Percentiles rank a stretch among this genome's conserved stretches.
Evolutionary conservation across 2,113 vertebrate species (phyloP).

Genomic region (Pomatostomus ruficeps): DNA sequence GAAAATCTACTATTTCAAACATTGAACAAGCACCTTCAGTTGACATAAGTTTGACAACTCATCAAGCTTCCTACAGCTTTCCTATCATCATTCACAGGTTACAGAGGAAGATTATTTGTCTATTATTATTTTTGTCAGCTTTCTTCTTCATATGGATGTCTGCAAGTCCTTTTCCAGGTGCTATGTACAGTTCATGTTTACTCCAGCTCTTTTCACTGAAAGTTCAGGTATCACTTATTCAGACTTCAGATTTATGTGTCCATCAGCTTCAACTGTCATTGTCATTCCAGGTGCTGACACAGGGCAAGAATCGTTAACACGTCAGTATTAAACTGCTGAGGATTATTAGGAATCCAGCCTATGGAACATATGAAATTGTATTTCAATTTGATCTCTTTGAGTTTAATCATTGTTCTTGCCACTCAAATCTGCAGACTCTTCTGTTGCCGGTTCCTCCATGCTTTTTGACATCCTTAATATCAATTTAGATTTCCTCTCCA

Average conservation of each 20-base stretch:
- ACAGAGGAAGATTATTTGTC: background rate
- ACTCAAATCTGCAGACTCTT: background rate
- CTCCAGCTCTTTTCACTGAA: background rate
- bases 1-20: background rate
- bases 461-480: background rate
- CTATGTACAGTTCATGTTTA: background rate
- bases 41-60: background rate
- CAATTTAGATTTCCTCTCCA: background rate
- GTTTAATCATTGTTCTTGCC: constrained; percentile 10
- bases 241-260: background rate
- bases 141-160: background rate
- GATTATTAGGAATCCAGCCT: background rate
- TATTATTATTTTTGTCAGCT: background rate
- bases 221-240: background rate
- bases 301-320: background rate
- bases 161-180: background rate
- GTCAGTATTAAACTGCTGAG: background rate
- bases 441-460: background rate
- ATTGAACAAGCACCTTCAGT: background rate
- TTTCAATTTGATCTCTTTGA: background rate
- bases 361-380: background rate
- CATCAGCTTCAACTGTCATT: background rate
- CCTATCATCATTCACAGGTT: background rate
- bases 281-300: background rate
- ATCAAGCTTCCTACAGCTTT: background rate